Evolutionary conservation across 2,113 vertebrate species (phyloP).

Genomic region (Ardeotis arabs): DNA sequence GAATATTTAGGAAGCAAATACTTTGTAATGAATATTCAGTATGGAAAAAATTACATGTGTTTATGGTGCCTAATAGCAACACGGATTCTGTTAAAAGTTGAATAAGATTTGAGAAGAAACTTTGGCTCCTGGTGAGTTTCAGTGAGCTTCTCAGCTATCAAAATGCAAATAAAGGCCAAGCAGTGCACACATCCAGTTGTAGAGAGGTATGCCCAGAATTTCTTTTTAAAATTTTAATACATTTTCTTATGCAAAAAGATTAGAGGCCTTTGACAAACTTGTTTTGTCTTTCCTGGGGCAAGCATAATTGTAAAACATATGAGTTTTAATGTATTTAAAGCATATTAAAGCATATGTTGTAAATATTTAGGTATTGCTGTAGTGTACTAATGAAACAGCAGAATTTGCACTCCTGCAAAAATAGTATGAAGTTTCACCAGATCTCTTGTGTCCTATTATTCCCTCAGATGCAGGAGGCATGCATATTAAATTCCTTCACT

Average conservation of each 20-base stretch:
- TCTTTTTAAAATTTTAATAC: not conserved
- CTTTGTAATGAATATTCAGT: not conserved
- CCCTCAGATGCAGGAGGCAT: not conserved
- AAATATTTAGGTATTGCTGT: not conserved
- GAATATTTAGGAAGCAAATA: not conserved
- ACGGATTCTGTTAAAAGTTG: not conserved
- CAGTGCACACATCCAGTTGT: not conserved
- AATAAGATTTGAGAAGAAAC: not conserved
- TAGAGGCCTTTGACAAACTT: accelerated
- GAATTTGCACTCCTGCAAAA: not conserved
- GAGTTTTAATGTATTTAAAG: no score
- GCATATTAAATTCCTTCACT: not conserved
- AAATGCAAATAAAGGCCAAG: not conserved
- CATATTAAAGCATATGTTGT: not conserved
- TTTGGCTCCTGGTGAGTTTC: not conserved
- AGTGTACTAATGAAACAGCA: not conserved
- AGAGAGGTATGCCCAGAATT: not conserved
- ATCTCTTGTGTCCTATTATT: not conserved
- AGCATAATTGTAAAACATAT: not conserved
- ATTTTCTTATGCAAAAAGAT: not conserved
- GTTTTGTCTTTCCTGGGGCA: not conserved
- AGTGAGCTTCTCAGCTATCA: not conserved
- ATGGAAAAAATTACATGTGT: not conserved
- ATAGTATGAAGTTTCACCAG: not conserved
- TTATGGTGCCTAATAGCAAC: not conserved